These are phyloP conservation scores for Ceratina calcarata DNA, from an alignment of 1,140 invertebrate genomes.

Conservation along the genomic window DNA sequence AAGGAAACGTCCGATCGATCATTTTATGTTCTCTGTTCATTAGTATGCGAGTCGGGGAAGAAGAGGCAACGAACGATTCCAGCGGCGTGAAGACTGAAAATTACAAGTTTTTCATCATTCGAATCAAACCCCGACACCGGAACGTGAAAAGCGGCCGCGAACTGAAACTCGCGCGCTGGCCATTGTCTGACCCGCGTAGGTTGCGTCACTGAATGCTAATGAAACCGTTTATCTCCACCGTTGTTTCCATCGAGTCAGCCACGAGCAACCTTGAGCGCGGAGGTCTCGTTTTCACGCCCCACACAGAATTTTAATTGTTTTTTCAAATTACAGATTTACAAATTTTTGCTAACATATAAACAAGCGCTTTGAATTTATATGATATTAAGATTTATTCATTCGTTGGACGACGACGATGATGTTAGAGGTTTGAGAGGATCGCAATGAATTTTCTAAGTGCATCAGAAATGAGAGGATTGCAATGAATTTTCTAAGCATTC, in stretches of 20 bases:
- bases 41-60: constrained; percentile 29
- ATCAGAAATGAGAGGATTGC: too few relatives aligned
- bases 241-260: constrained; percentile 45
- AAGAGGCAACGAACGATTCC: constrained; percentile 10
- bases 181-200: constrained; percentile 20
- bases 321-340: neutral
- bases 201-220: constrained; percentile 27
- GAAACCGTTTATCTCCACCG: constrained; percentile 40
- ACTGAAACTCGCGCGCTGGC: constrained; percentile 15
- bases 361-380: too few relatives aligned
- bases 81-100: too few relatives aligned
- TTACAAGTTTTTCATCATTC: neutral
- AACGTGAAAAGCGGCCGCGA: constrained; percentile 16
- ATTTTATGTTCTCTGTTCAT: constrained; percentile 7
- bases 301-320: neutral
- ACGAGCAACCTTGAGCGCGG: constrained; percentile 49
- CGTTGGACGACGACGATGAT: too few relatives aligned
- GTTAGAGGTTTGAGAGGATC: too few relatives aligned
- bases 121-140: neutral
- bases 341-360: neutral
- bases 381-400: too few relatives aligned
- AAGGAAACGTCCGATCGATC: constrained; percentile 24
- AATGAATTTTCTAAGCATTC: too few relatives aligned
- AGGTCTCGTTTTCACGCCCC: constrained; percentile 17
- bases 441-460: too few relatives aligned